These are phyloP conservation scores for Heliconius sara DNA, from an alignment of 2,888 invertebrate genomes.

Conservation along the genomic window DNA sequence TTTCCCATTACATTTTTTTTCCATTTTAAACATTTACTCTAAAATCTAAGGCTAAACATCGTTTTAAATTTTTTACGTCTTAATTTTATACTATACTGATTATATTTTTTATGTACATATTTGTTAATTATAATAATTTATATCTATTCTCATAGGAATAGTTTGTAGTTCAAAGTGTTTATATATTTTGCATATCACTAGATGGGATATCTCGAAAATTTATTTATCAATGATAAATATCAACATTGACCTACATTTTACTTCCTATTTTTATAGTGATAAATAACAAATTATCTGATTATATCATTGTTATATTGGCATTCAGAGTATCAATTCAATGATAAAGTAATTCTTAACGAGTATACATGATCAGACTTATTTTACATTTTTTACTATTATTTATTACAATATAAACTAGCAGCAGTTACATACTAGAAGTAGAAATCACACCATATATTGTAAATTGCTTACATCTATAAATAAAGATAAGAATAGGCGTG, in stretches of 20 bases:
- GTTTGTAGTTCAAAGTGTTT: background rate
- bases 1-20: too few relatives aligned
- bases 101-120: too few relatives aligned
- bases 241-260: constrained; percentile 54
- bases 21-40: too few relatives aligned
- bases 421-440: background rate
- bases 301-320: background rate
- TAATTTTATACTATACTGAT: too few relatives aligned
- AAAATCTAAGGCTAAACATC: too few relatives aligned
- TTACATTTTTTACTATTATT: background rate
- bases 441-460: background rate
- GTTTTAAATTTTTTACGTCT: too few relatives aligned
- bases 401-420: background rate
- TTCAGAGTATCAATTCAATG: background rate
- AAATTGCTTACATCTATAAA: background rate
- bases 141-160: background rate
- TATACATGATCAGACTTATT: background rate
- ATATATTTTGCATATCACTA: background rate
- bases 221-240: constrained; percentile 43
- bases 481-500: background rate
- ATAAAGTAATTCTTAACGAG: background rate
- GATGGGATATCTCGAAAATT: constrained; percentile 27
- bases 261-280: constrained; percentile 38
- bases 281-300: constrained; percentile 8
- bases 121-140: too few relatives aligned